Conservation (phyloP, 1,140 invertebrate genomes). For the Liolophura sinensis region DNA sequence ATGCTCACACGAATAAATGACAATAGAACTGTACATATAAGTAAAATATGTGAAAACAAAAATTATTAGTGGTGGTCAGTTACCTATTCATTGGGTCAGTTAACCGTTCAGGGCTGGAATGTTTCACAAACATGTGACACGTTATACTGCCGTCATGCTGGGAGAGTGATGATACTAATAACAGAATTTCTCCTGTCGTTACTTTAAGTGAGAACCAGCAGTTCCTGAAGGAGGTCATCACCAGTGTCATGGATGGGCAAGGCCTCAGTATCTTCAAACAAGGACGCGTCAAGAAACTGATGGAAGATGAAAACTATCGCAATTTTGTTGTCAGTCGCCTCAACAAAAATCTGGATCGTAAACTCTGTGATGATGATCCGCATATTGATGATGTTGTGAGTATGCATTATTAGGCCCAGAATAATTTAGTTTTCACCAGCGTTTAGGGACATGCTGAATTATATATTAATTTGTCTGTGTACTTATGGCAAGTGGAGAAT, state of each 20-base stretch:
- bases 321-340: conserved; percentile 94
- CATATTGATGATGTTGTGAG: conserved; percentile 97
- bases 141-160: no score
- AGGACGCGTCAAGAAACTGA: conserved; percentile 90
- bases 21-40: no score
- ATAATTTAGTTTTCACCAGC: no score
- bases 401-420: conserved; percentile 29
- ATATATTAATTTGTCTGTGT: background rate
- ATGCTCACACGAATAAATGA: no score
- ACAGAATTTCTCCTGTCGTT: conserved; percentile 4
- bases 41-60: no score
- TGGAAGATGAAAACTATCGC: conserved; percentile 99
- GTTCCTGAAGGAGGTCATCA: conserved; percentile 76
- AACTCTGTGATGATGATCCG: conserved; percentile 88
- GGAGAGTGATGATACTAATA: background rate
- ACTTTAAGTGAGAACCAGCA: conserved; percentile 65
- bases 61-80: no score
- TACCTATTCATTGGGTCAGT: no score
- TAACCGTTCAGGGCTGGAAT: no score
- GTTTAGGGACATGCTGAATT: no score
- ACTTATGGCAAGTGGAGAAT: no score
- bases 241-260: conserved; percentile 90
- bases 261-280: conserved; percentile 96
- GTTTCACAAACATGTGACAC: no score
- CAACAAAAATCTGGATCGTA: conserved; percentile 91